Evolutionary conservation across 2,797 vertebrate genomes (phyloP), one percentile per base, ranked within the genome.

Genomic region (Eptatretus atami): DNA sequence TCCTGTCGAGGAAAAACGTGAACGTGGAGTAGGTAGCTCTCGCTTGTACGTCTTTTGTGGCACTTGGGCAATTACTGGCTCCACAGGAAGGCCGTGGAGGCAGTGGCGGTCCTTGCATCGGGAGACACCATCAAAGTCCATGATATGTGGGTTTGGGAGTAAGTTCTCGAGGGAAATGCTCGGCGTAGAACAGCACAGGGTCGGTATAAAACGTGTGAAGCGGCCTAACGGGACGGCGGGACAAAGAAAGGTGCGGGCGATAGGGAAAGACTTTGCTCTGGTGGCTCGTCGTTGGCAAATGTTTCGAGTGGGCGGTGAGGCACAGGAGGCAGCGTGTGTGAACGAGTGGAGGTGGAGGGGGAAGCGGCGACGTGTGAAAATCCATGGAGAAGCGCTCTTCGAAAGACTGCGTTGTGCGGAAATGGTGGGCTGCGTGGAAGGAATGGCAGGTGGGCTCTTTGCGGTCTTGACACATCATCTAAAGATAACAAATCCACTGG

Each of bases 1-100:
- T 93, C 86, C 72, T 90, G 73, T n/a, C 76, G 90, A 74, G 70
- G 83, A 79, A 68, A 84, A 79, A 77, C 65, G 60, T 24, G 24
- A 53, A 24, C 80, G 79, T 69, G 83, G 83, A 52, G 81, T 79
- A 66, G 78, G 80, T 63, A 83, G 76, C 75, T 95, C 87, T 78
- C 87, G 78, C 74, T 94, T 96, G 70, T 96, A 95, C 68, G 90
- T 95, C 86, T 95, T 96, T 82, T 86, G 88, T 63, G 88, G 90
- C 74, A 82, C 78, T 93, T 94, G 19, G 90, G 90, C 44, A 90
- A 75, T 69, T 82, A 79, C 1, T 80, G 79, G 57, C 57, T 25
- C 57, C 57, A 24, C 57, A n/a, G 57, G 57, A 24, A 24, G 57
- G 57, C 12, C 57, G 57, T 25, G 57, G 57, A 61, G 57, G 57